Percentiles rank a stretch among this genome's conserved stretches.
Evolutionary conservation across 2,888 invertebrate genomes (phyloP).

Genomic region (Phoronis australis): DNA sequence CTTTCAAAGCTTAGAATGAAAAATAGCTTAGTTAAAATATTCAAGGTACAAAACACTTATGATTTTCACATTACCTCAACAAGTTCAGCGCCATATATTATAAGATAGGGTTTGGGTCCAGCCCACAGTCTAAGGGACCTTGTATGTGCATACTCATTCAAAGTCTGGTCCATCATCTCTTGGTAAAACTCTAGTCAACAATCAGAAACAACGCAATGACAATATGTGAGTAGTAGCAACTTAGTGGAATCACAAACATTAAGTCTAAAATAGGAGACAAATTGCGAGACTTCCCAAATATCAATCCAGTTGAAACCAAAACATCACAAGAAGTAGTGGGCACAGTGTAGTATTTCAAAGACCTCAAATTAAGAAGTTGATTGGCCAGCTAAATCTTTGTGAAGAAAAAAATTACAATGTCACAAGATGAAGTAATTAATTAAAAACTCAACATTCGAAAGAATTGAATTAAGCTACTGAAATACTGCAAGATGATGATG

Average conservation of each 20-base stretch:
- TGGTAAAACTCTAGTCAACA: slow-evolving; percentile 25
- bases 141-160: slow-evolving; percentile 7
- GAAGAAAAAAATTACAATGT: no score
- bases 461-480: no score
- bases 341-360: no score
- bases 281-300: background rate
- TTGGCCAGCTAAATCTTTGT: no score
- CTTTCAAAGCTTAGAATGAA: no score
- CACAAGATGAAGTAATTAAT: no score
- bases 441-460: no score
- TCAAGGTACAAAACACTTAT: no score
- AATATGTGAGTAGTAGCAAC: background rate
- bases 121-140: slow-evolving; percentile 29
- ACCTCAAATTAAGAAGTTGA: no score
- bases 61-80: slow-evolving; percentile 56
- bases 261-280: slow-evolving; percentile 2
- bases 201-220: background rate
- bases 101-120: slow-evolving; percentile 22
- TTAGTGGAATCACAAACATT: background rate
- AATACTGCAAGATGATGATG: no score
- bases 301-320: background rate
- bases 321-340: no score
- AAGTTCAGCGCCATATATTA: slow-evolving; percentile 23
- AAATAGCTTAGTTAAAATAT: no score
- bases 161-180: slow-evolving; percentile 21